Base-by-base conservation (phyloP, 2,797 vertebrate species). In the Falco peregrinus region DNA sequence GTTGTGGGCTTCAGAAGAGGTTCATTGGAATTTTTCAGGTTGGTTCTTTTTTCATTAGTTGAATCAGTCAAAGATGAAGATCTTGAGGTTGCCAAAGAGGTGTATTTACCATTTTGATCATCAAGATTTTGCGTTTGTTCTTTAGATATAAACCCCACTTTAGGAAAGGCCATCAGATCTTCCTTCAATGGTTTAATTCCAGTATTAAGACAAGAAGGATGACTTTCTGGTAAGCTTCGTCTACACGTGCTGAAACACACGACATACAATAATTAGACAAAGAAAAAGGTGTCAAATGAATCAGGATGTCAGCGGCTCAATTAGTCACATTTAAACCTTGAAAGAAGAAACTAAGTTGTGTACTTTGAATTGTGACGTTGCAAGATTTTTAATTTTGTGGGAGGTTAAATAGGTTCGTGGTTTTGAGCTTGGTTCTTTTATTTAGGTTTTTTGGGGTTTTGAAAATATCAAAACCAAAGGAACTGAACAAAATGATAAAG, bases 201-300 rank as follows among this genome's bases (percentile, higher is more conserved):
- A 87, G 91, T 84, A 76, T 89, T 98, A 45, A 98, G 94, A 96
- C 97, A 97, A 29, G 97, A 98, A 69, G 97, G 97, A 84, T 97
- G 96, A 89, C 96, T 96, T 95, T 97, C 97, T 0, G 98, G 98
- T 88, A 98, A 94, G 95, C 95, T 97, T 68, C 97, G 97, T 56
- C 96, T 98, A 12, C 96, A 97, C 6, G 97, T 98, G 92, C 98
- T 98, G 95, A 91, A 98, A 97, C 63, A 96, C 35, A 90, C 0
- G 12, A 94, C 13, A 68, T 1, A 26, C 26, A 94, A 69, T 14
- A 61, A 64, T 93, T 31, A 94, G 64, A 35, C 37, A 19, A 65
- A 74, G 35, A 13, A 45, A 82, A 75, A 53, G 4, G 2, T 4
- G 3, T 47, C 53, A 65, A 63, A 75, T 1, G 6, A 71, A 82